These are phyloP conservation scores for Apoda limacodes DNA, from an alignment of 2,888 invertebrate genomes.

Conservation along the genomic window DNA sequence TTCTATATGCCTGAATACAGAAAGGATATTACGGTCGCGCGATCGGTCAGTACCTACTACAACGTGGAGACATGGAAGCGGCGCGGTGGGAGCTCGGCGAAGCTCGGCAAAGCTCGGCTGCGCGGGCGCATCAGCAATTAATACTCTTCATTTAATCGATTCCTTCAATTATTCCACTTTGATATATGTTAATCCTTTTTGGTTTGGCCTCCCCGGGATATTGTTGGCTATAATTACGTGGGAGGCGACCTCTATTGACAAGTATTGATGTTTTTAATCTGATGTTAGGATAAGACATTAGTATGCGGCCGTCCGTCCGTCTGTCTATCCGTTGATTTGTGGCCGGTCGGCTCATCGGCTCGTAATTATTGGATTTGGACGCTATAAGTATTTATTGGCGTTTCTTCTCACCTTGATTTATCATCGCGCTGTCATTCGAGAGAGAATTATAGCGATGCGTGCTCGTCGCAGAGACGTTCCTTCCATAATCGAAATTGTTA, in stretches of 20 bases:
- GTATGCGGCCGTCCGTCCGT: constrained; percentile 57
- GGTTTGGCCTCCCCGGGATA: constrained; percentile 57
- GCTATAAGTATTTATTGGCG: constrained; percentile 62
- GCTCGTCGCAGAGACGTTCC: constrained; percentile 32
- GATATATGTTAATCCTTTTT: constrained; percentile 66
- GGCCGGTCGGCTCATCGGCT: constrained; percentile 58
- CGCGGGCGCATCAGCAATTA: constrained; percentile 66
- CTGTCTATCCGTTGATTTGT: constrained; percentile 58
- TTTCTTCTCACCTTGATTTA: constrained; percentile 62
- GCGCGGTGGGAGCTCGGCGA: constrained; percentile 40
- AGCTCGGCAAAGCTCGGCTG: too few species aligned
- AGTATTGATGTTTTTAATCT: constrained; percentile 70
- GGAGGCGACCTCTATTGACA: constrained; percentile 67
- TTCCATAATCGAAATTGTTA: constrained; percentile 29
- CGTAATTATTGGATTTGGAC: constrained; percentile 67
- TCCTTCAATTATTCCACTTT: constrained; percentile 67
- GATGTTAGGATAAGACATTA: constrained; percentile 68
- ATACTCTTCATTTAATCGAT: constrained; percentile 68
- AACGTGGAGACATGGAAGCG: constrained; percentile 1
- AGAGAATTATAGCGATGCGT: constrained; percentile 47
- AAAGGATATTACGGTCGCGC: not conserved
- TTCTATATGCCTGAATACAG: too few species aligned
- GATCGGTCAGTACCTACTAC: not conserved
- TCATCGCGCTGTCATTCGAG: constrained; percentile 47
- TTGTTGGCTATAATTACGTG: constrained; percentile 67